phyloP scores from a whole-genome alignment of 2,797 vertebrate species.

The Xerus rutilus region DNA sequence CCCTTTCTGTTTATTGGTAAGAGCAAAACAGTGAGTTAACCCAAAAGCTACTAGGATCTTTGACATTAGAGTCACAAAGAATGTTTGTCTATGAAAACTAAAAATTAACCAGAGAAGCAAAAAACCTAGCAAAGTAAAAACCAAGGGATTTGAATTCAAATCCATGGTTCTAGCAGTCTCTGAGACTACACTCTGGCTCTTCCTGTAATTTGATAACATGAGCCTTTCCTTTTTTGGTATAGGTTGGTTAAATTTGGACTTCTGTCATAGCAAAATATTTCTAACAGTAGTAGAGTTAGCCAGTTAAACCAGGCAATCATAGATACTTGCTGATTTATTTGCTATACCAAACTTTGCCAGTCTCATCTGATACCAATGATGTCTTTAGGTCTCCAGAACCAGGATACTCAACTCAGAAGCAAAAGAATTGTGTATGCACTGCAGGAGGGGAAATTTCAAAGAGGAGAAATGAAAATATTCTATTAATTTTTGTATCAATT shows the following conservation, averaged over 20 bases:
- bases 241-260: not conserved
- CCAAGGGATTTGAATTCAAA: not conserved
- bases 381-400: not conserved
- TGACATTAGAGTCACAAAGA: not conserved
- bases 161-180: not conserved
- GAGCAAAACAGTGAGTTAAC: not conserved
- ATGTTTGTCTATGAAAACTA: not conserved
- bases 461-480: not conserved
- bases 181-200: fast-evolving
- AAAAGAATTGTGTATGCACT: not conserved
- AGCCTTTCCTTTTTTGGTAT: not conserved
- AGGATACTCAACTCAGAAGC: not conserved
- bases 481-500: not conserved
- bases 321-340: not conserved
- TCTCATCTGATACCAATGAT: not conserved
- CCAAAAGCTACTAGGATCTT: not conserved
- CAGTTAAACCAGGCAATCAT: not conserved
- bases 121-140: not conserved
- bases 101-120: not conserved
- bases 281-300: not conserved
- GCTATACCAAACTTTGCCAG: not conserved
- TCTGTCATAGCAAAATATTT: slow-evolving; percentile 8
- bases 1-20: not conserved
- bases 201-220: not conserved
- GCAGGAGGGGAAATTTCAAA: not conserved